phyloP scores from a whole-genome alignment of 2,888 invertebrate genomes.

The Chydorus sphaericus region DNA sequence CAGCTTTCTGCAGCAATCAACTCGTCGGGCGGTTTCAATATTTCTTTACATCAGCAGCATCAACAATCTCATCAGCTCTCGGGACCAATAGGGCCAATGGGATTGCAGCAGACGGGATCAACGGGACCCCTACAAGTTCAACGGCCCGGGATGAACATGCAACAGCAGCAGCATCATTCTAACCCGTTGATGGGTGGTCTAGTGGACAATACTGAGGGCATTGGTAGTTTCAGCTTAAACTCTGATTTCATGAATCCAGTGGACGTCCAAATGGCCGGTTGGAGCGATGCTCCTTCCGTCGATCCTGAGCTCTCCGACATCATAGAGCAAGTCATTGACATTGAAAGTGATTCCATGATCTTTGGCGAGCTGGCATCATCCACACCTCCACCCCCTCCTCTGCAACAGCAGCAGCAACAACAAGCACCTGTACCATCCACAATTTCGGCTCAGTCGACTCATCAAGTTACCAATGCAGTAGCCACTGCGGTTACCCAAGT shows the following conservation, averaged over 20 bases:
- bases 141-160: constrained; percentile 5
- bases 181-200: background rate
- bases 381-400: background rate
- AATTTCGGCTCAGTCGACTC: background rate
- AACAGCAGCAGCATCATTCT: background rate
- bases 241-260: constrained; percentile 11
- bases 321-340: constrained; percentile 69
- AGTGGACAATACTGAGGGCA: background rate
- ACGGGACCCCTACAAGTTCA: background rate
- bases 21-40: constrained; percentile 14
- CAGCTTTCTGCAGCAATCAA: constrained; percentile 13
- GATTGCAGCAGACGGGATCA: background rate
- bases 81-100: background rate
- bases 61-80: background rate
- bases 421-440: constrained; percentile 1
- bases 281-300: constrained; percentile 15
- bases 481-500: too few species aligned
- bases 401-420: too few species aligned
- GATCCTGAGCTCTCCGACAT: constrained; percentile 55
- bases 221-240: background rate
- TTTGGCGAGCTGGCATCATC: constrained; percentile 17
- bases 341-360: constrained; percentile 28
- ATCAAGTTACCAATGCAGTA: background rate
- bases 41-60: constrained; percentile 7
- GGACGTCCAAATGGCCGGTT: constrained; percentile 11